phyloP scores from a whole-genome alignment of 2,113 vertebrate genomes.

The Gulo gulo region DNA sequence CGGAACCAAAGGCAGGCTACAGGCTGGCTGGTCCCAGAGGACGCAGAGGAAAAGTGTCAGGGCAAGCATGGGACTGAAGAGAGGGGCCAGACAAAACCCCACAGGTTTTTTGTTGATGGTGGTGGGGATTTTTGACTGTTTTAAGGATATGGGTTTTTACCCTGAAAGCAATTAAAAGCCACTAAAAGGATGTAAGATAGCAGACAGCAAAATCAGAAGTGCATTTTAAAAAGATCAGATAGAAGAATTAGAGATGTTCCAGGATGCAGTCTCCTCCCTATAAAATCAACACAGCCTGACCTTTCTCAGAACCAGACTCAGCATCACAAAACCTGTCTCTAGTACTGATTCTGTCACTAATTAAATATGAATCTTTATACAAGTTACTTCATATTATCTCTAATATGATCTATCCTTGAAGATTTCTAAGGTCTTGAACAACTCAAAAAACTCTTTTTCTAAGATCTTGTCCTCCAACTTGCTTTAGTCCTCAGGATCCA shows the following conservation, averaged over 20 bases:
- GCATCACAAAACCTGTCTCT: background rate
- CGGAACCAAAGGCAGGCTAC: background rate
- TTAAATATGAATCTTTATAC: background rate
- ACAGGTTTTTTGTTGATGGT: background rate
- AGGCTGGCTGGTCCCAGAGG: background rate
- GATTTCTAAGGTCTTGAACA: background rate
- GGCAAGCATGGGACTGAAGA: background rate
- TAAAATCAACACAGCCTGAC: background rate
- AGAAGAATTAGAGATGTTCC: background rate
- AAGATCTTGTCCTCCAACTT: background rate
- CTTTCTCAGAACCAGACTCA: constrained; percentile 3
- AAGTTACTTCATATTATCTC: background rate
- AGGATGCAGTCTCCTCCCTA: background rate
- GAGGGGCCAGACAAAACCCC: background rate
- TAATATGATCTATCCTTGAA: background rate
- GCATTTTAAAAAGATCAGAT: background rate
- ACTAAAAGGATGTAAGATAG: background rate
- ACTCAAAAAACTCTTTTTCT: background rate
- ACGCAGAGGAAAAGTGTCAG: background rate
- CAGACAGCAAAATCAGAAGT: background rate
- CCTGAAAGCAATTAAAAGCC: background rate
- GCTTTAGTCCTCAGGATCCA: background rate
- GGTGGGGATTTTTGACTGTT: background rate
- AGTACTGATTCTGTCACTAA: background rate
- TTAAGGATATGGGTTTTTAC: background rate